Evolutionary conservation across 2,797 vertebrate genomes (phyloP).

Genomic region (Micropoecilia bifurca): DNA sequence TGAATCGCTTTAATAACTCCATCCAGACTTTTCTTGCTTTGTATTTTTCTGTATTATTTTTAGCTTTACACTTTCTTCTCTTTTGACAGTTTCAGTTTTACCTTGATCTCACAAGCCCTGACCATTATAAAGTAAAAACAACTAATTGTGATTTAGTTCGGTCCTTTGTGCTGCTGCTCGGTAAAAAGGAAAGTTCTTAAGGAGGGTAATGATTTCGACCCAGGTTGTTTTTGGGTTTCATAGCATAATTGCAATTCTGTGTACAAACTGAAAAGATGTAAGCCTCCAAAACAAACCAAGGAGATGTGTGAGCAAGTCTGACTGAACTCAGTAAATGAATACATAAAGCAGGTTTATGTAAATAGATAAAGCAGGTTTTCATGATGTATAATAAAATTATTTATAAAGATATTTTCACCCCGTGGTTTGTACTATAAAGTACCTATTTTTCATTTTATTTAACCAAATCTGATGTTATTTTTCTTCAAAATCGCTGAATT

Average conservation of each 20-base stretch:
- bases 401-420: too few relatives aligned
- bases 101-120: not conserved
- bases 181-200: not conserved
- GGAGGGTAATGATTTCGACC: not conserved
- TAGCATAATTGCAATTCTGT: not conserved
- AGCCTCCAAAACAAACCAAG: not conserved
- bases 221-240: not conserved
- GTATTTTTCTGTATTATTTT: not conserved
- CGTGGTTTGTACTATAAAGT: too few relatives aligned
- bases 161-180: not conserved
- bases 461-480: too few relatives aligned
- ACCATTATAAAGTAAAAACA: not conserved
- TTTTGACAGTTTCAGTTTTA: not conserved
- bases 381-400: too few relatives aligned
- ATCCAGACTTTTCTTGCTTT: not conserved
- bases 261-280: not conserved
- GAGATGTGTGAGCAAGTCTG: not conserved
- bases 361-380: too few relatives aligned
- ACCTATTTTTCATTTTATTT: too few relatives aligned
- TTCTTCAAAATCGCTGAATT: too few relatives aligned
- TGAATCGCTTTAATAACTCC: not conserved
- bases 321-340: not conserved
- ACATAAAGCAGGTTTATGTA: too few relatives aligned
- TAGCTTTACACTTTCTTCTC: not conserved
- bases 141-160: not conserved